Percentiles rank a stretch among this genome's conserved stretches.
Evolutionary conservation across 2,797 vertebrate species (phyloP).

Genomic region (Petrocephalus sullivani): DNA sequence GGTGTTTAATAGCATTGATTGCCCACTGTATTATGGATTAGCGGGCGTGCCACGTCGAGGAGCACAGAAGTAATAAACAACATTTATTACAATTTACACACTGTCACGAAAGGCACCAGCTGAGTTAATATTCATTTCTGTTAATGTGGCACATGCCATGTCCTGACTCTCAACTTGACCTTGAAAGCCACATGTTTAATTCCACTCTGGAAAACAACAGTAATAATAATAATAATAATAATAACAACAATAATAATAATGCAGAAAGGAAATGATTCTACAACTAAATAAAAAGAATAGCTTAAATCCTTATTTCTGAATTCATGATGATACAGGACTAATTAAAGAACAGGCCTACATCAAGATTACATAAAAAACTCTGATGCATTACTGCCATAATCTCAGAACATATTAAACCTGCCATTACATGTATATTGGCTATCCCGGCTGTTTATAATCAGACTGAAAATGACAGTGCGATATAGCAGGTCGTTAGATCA

Average conservation of each 20-base stretch:
- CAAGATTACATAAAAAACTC: not conserved
- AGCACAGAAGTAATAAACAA: slow-evolving; percentile 16
- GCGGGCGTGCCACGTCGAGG: not conserved
- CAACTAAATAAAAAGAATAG: not conserved
- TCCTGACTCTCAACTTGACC: slow-evolving; percentile 21
- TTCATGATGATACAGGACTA: not conserved
- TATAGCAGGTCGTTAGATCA: not conserved
- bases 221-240: not conserved
- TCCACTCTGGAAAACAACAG: slow-evolving; percentile 1
- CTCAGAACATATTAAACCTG: not conserved
- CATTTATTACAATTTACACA: slow-evolving; percentile 27
- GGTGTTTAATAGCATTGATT: slow-evolving; percentile 13
- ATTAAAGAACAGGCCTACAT: not conserved
- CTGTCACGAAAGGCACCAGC: slow-evolving; percentile 21
- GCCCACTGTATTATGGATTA: not conserved
- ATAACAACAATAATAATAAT: not conserved
- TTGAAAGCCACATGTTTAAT: slow-evolving; percentile 20
- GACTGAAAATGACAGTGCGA: not conserved
- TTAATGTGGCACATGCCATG: slow-evolving; percentile 17
- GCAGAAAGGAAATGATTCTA: not conserved
- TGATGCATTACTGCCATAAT: not conserved
- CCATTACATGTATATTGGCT: not conserved
- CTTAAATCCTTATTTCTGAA: not conserved
- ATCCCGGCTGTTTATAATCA: not conserved
- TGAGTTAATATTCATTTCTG: slow-evolving; percentile 26